Conservation (phyloP, 2,113 vertebrate genomes). For the Corythaixoides concolor region DNA sequence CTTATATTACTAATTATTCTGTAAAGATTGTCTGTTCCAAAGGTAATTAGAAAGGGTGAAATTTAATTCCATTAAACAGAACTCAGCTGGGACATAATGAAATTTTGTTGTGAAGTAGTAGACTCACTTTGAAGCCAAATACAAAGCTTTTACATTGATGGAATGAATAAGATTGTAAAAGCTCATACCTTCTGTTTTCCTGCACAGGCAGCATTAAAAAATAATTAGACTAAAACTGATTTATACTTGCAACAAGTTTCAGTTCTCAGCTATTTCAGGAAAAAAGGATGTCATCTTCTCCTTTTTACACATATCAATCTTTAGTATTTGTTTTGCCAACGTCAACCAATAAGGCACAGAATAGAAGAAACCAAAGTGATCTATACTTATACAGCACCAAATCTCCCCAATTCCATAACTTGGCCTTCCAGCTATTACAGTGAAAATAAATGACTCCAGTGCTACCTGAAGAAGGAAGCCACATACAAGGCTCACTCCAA, state of each 20-base stretch:
- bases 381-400: not conserved
- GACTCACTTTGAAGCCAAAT: conserved; percentile 74
- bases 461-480: not conserved
- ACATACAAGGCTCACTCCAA: not conserved
- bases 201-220: conserved; percentile 4
- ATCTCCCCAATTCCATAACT: not conserved
- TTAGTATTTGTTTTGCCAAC: not conserved
- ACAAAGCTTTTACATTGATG: conserved; percentile 66
- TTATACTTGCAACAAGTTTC: conserved; percentile 29
- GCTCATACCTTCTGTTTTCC: conserved; percentile 55
- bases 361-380: not conserved
- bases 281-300: not conserved
- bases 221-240: conserved; percentile 6
- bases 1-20: conserved; percentile 84
- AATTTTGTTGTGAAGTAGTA: conserved; percentile 77
- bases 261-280: not conserved
- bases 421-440: fast-evolving
- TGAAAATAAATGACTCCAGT: not conserved
- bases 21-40: conserved; percentile 80
- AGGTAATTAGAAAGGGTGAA: conserved; percentile 84
- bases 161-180: conserved; percentile 63
- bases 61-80: conserved; percentile 82
- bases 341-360: not conserved
- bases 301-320: not conserved
- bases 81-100: conserved; percentile 76